Conservation (phyloP, 2,888 invertebrate genomes). For the Melanotus villosus region DNA sequence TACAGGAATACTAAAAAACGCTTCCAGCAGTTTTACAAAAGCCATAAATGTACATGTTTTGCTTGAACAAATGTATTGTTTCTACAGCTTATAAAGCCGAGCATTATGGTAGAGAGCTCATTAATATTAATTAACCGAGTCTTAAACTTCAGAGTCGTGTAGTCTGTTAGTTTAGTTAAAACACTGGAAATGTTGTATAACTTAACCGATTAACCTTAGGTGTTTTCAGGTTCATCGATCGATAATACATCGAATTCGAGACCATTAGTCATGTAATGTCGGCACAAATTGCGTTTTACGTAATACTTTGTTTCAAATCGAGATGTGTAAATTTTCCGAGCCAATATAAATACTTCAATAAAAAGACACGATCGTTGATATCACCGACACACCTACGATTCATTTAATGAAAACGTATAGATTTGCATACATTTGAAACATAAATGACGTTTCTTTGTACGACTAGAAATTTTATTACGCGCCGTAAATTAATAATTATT, state of each 20-base stretch:
- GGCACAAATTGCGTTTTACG: background rate
- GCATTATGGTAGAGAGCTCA: slow-evolving; percentile 10
- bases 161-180: slow-evolving; percentile 15
- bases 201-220: slow-evolving; percentile 10
- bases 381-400: background rate
- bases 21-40: background rate
- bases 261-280: slow-evolving; percentile 7
- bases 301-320: background rate
- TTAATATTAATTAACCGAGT: slow-evolving; percentile 17
- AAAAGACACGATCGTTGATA: background rate
- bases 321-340: slow-evolving; percentile 4
- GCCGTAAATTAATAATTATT: background rate
- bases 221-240: slow-evolving; percentile 12
- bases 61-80: slow-evolving; percentile 9
- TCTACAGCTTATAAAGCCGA: slow-evolving; percentile 12
- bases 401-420: slow-evolving; percentile 3
- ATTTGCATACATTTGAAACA: background rate
- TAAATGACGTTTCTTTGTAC: background rate
- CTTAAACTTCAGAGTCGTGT: slow-evolving; percentile 1
- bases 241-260: slow-evolving; percentile 1
- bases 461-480: background rate
- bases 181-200: slow-evolving; percentile 7
- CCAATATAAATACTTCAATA: slow-evolving; percentile 3
- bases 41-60: slow-evolving; percentile 1
- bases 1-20: background rate